phyloP scores from a whole-genome alignment of 2,888 invertebrate species.

The Nebria brevicollis region DNA sequence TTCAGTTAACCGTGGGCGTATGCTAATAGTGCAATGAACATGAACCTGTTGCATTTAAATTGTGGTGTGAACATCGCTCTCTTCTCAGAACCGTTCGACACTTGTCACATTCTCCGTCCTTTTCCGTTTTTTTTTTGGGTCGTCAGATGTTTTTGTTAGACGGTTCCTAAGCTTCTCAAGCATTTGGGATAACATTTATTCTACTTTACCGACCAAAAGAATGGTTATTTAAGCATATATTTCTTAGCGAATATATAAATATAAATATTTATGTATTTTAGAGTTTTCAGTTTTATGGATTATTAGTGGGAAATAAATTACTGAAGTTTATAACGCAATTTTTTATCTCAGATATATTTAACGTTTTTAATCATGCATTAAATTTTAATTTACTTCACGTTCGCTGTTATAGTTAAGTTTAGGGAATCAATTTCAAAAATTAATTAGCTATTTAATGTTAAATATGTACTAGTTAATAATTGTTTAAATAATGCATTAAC shows the following conservation, averaged over 20 bases:
- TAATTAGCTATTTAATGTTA: too few species aligned
- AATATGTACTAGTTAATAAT: too few species aligned
- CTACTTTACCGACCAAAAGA: not conserved
- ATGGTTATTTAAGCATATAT: not conserved
- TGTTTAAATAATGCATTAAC: too few species aligned
- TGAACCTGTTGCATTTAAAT: slow-evolving; percentile 33
- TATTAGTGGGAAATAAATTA: too few species aligned
- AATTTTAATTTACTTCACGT: too few species aligned
- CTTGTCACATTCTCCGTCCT: slow-evolving; percentile 37
- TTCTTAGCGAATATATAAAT: not conserved
- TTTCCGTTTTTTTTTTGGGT: slow-evolving; percentile 17
- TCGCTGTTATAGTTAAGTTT: too few species aligned
- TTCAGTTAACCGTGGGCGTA: slow-evolving; percentile 34
- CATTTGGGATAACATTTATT: slow-evolving; percentile 9
- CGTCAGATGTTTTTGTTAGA: slow-evolving; percentile 14
- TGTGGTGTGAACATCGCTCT: slow-evolving; percentile 30
- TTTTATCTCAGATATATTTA: too few species aligned
- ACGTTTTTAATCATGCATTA: too few species aligned
- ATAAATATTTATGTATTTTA: not conserved
- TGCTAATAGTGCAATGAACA: slow-evolving; percentile 37
- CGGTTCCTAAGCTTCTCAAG: not conserved
- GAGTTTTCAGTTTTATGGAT: too few species aligned
- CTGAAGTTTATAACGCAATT: too few species aligned
- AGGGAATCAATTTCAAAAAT: too few species aligned
- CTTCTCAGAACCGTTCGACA: slow-evolving; percentile 34